phyloP scores from a whole-genome alignment of 2,113 vertebrate species.

The Phylloscopus whistleri region DNA sequence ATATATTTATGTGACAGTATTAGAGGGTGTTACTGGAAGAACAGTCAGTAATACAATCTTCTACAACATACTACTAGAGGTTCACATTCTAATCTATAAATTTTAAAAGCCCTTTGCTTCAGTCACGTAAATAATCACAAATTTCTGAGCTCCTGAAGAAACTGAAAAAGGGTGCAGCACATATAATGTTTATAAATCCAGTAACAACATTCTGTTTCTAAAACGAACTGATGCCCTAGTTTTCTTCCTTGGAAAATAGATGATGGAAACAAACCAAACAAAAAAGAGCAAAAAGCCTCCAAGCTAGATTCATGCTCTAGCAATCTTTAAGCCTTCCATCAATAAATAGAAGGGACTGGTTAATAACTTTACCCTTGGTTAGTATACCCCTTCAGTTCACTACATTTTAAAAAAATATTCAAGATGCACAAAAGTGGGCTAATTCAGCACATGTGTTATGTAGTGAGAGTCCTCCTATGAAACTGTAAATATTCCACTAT shows the following conservation, averaged over 20 bases:
- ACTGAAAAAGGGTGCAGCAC: neutral
- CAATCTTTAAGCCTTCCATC: neutral
- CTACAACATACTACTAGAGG: neutral
- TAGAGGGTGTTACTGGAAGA: neutral
- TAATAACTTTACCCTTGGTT: neutral
- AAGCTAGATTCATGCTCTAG: neutral
- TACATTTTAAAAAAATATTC: neutral
- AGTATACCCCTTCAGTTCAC: neutral
- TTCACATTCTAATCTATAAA: neutral
- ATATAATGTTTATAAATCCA: neutral
- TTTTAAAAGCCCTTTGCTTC: neutral
- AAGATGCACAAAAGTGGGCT: neutral
- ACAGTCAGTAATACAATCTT: neutral
- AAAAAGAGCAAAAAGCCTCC: conserved; percentile 10
- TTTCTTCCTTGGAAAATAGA: neutral
- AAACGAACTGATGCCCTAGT: neutral
- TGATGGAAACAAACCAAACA: neutral
- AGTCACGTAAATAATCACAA: neutral
- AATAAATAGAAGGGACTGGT: neutral
- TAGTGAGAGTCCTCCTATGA: neutral
- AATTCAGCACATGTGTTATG: neutral
- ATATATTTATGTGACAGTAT: neutral
- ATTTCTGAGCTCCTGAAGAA: neutral
- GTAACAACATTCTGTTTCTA: neutral
- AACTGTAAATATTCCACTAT: neutral